Percentiles rank a stretch among this genome's conserved stretches.
phyloP scores from a whole-genome alignment of 2,888 invertebrate genomes.

The Monoplex corrugatus region DNA sequence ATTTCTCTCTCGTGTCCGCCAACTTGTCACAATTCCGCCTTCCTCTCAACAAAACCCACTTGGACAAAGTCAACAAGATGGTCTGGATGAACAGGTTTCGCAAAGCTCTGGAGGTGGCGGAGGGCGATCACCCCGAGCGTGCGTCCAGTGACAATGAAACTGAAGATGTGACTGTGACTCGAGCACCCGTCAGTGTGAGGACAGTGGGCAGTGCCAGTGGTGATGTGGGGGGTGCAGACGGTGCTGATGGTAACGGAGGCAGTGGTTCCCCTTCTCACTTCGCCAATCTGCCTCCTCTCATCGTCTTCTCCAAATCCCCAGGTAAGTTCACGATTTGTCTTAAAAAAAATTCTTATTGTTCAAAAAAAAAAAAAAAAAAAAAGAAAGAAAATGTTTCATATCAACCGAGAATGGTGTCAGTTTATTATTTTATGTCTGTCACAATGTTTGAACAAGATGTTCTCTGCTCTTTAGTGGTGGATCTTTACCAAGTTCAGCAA shows the following conservation, averaged over 20 bases:
- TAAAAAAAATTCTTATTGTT: too few species aligned
- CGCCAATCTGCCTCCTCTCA: background rate
- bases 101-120: background rate
- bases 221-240: background rate
- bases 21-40: background rate
- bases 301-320: slow-evolving; percentile 4
- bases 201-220: background rate
- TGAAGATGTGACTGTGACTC: background rate
- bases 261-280: background rate
- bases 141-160: slow-evolving; percentile 7
- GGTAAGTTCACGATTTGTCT: too few species aligned
- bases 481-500: too few species aligned
- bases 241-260: background rate
- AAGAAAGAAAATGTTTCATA: too few species aligned
- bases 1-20: background rate
- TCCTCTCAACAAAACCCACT: background rate
- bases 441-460: too few species aligned
- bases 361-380: too few species aligned
- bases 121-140: background rate
- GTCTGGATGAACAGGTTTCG: slow-evolving; percentile 21
- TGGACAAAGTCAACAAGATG: slow-evolving; percentile 13
- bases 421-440: too few species aligned
- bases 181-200: background rate
- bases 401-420: too few species aligned
- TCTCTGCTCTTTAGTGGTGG: too few species aligned